phyloP scores from a whole-genome alignment of 37 sponge, comb jelly and placozoan genomes.

The Aplysina aerophoba region DNA sequence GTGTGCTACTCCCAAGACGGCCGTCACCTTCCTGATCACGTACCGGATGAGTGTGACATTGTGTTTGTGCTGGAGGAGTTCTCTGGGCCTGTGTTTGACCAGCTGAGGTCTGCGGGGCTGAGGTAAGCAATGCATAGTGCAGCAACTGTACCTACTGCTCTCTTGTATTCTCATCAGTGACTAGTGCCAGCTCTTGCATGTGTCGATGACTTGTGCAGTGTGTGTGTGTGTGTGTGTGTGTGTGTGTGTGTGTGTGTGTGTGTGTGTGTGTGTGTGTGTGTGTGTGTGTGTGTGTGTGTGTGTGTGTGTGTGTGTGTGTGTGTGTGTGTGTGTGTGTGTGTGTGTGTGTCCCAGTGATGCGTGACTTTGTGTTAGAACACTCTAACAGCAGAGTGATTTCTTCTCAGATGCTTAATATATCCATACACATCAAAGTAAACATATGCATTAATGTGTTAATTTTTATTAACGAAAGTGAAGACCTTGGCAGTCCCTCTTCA shows the following conservation, averaged over 20 bases:
- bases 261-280: background rate
- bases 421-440: background rate
- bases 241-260: too few relatives aligned
- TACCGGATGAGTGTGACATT: conserved; percentile 81
- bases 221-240: too few relatives aligned
- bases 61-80: conserved; percentile 82
- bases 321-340: too few relatives aligned
- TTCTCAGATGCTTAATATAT: too few relatives aligned
- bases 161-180: too few relatives aligned
- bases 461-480: background rate
- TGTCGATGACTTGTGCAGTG: too few relatives aligned
- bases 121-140: conserved; percentile 42
- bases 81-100: conserved; percentile 60
- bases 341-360: too few relatives aligned
- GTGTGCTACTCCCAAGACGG: conserved; percentile 75
- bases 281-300: background rate
- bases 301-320: background rate
- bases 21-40: conserved; percentile 44
- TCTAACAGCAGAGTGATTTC: too few relatives aligned
- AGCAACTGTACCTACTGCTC: too few relatives aligned
- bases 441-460: background rate
- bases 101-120: conserved; percentile 57
- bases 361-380: too few relatives aligned
- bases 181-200: too few relatives aligned
- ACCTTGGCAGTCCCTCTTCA: too few relatives aligned